Conservation (phyloP, 2,888 invertebrate species). For the Clivina fossor region DNA sequence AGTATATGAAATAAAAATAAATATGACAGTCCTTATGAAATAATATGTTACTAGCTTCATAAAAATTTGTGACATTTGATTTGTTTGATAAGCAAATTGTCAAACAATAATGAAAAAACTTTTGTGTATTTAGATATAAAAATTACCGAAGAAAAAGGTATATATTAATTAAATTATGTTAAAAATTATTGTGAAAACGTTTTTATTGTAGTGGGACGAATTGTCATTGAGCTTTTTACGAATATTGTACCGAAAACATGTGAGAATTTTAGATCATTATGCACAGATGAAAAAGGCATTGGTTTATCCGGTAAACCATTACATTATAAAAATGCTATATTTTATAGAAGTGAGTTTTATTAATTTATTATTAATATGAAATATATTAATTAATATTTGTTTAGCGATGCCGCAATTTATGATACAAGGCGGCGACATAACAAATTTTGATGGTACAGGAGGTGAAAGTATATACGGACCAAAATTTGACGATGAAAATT, state of each 20-base stretch:
- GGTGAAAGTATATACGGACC: slow-evolving; percentile 95
- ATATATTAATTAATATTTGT: too few species aligned
- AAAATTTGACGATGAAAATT: slow-evolving; percentile 89
- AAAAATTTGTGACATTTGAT: too few species aligned
- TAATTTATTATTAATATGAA: slow-evolving; percentile 4
- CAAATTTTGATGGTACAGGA: slow-evolving; percentile 78
- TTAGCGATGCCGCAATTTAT: slow-evolving; percentile 83
- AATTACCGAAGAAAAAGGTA: slow-evolving; percentile 70
- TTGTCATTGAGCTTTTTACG: slow-evolving; percentile 83
- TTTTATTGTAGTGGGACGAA: slow-evolving; percentile 68
- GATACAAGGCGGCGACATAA: slow-evolving; percentile 82
- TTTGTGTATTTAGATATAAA: slow-evolving; percentile 72
- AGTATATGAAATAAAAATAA: too few species aligned
- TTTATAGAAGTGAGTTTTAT: slow-evolving; percentile 69
- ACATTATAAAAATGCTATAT: slow-evolving; percentile 79
- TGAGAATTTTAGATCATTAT: slow-evolving; percentile 89
- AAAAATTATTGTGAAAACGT: slow-evolving; percentile 12
- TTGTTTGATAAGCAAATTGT: too few species aligned
- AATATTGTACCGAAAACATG: slow-evolving; percentile 83
- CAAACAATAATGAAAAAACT: slow-evolving; percentile 55
- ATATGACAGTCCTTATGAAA: too few species aligned
- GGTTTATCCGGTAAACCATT: slow-evolving; percentile 71
- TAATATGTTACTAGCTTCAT: too few species aligned
- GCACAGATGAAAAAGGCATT: slow-evolving; percentile 86
- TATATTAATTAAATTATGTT: slow-evolving; percentile 36